These are phyloP conservation scores for Malaclemys terrapin DNA, from an alignment of 2,113 vertebrate genomes.

Conservation along the genomic window DNA sequence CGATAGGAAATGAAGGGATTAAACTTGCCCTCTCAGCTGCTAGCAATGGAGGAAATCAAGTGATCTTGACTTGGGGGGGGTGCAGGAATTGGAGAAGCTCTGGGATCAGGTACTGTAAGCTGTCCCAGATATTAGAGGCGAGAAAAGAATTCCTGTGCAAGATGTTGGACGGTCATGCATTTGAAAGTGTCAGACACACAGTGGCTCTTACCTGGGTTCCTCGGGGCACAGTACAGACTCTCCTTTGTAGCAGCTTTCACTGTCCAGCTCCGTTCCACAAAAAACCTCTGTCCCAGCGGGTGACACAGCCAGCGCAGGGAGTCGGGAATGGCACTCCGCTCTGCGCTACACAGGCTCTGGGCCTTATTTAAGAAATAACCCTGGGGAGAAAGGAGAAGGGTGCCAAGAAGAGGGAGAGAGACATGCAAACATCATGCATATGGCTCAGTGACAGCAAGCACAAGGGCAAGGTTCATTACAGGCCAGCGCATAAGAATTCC, in stretches of 20 bases:
- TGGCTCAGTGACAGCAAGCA: neutral
- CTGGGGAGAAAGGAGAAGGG: constrained; percentile 74
- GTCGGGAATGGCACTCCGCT: constrained; percentile 87
- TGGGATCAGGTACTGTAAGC: neutral
- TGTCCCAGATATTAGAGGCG: neutral
- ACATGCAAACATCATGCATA: neutral
- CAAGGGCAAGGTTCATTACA: neutral
- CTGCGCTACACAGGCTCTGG: constrained; percentile 84
- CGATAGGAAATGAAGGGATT: neutral
- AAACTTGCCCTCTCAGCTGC: neutral
- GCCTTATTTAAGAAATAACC: constrained; percentile 93
- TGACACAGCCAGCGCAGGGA: constrained; percentile 94
- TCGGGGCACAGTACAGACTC: constrained; percentile 90
- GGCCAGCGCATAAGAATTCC: neutral
- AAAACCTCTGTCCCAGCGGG: constrained; percentile 94
- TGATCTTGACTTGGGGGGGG: fast-evolving
- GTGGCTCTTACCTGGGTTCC: constrained; percentile 86
- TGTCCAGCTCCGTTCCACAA: constrained; percentile 95
- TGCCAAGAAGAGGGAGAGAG: neutral
- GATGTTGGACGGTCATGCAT: neutral
- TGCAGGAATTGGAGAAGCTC: neutral
- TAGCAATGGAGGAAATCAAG: neutral
- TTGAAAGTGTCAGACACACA: neutral
- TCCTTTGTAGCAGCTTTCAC: constrained; percentile 88
- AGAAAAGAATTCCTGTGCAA: neutral